Evolutionary conservation across 2,113 vertebrate genomes (phyloP).

Genomic region (Okapia johnstoni): DNA sequence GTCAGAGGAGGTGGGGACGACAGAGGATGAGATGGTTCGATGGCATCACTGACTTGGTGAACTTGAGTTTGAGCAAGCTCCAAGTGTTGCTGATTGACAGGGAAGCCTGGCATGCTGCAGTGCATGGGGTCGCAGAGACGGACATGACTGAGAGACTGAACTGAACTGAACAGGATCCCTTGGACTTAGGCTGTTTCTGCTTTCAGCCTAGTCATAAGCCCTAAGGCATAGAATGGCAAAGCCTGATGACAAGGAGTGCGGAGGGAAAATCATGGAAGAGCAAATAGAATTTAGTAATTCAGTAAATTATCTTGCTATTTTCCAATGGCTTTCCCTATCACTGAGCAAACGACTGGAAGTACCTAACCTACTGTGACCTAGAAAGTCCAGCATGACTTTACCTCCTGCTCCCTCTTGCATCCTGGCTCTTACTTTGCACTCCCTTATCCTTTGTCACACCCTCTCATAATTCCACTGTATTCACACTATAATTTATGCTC

Average conservation of each 20-base stretch:
- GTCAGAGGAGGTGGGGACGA: fast-evolving
- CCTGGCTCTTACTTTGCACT: neutral
- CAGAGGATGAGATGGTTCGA: neutral
- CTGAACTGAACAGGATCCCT: neutral
- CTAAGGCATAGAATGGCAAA: neutral
- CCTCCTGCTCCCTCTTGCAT: neutral
- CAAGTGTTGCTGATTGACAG: neutral
- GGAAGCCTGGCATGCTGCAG: neutral
- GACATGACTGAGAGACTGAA: neutral
- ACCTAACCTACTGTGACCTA: neutral
- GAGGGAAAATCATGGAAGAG: neutral
- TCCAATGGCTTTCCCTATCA: neutral
- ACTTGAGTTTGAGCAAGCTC: neutral
- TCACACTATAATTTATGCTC: neutral
- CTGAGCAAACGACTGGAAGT: neutral
- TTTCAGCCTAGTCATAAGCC: neutral
- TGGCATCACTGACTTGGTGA: neutral
- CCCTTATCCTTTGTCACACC: neutral
- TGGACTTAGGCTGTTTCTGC: neutral
- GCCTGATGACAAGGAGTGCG: neutral
- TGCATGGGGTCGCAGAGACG: fast-evolving
- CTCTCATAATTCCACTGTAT: neutral
- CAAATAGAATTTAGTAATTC: neutral
- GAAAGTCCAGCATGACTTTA: neutral
- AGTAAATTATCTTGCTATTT: neutral